Base-by-base conservation (phyloP, 2,888 invertebrate genomes). In the Icerya purchasi region DNA sequence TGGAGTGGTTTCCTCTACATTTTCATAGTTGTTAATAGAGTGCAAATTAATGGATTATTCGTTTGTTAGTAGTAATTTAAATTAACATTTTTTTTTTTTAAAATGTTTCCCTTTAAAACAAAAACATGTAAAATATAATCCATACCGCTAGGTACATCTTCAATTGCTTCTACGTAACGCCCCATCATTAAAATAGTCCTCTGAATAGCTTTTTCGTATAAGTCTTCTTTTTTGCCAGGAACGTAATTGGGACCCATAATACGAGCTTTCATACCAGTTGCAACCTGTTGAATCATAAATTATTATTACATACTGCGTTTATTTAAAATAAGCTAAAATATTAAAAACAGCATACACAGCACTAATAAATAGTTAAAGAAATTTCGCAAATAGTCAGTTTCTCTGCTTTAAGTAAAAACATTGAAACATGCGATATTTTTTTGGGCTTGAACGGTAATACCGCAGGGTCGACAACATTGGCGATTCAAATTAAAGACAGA, bases 171-270 rank as follows among this genome's bases (percentile, higher is more conserved):
- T 62, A 90, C 90, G 71, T 96, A 96, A 76, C 98, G 89, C 65
- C 98, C 98, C 98, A 99, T 99, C 98, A 99, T 99, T 70, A 98
- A 81, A 72, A 99, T 94, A 63, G 98, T 98, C 75, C 96, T 87
- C 77, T 99, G 98, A 74, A 99, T 97, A 67, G 91, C 89, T 77
- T 98, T 99, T 75, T 97, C 94, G 70, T 90, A 96, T 71, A 98
- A 74, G 79, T 99, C 98, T 75, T 96, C 97, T 73, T 96, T 99
- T 79, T 97, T 97, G 70, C 98, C 98, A 59, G 94, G 96, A 18
- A 78, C 76, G 77, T 84, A 99, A 79, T 99, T 97, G 68, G 98
- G 97, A 66, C 98, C 98, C 92, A 98, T 96, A 74, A 98, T 97
- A 70, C 97, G 86, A 63, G 91, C 93, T 75, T 91, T 92, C 79